A percentile compares a stretch with the other conserved stretches of the same genome.
phyloP scores from a whole-genome alignment of 2,888 invertebrate genomes.

The Drosophila helvetica region DNA sequence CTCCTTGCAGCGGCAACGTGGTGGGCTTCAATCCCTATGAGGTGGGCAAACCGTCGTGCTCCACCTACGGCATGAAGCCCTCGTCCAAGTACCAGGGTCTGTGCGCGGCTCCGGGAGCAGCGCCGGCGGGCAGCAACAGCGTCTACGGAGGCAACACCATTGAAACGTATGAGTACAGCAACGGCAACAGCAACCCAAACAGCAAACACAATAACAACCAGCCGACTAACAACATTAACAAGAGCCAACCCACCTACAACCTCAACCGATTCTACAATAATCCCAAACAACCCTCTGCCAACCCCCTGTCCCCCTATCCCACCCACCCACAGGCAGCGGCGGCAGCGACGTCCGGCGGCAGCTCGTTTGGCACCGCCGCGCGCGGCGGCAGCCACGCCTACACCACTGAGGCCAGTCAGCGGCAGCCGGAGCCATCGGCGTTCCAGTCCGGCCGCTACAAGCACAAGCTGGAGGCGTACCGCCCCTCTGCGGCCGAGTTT shows the following conservation, averaged over 20 bases:
- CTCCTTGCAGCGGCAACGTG: slow-evolving; percentile 88
- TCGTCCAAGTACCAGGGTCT: slow-evolving; percentile 90
- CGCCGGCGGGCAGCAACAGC: slow-evolving; percentile 75
- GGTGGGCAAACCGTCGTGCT: slow-evolving; percentile 90
- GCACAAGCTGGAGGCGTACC: slow-evolving; percentile 79
- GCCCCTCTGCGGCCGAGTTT: slow-evolving; percentile 76
- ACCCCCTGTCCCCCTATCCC: slow-evolving; percentile 69
- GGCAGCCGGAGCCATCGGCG: slow-evolving; percentile 33
- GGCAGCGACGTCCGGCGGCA: slow-evolving; percentile 54
- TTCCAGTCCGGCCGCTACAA: slow-evolving; percentile 54
- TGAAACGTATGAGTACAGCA: slow-evolving; percentile 83
- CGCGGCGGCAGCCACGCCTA: slow-evolving; percentile 70
- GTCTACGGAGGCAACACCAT: slow-evolving; percentile 84
- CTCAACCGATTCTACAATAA: slow-evolving; percentile 84
- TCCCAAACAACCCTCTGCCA: slow-evolving; percentile 76
- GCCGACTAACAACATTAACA: slow-evolving; percentile 86
- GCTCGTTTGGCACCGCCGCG: slow-evolving; percentile 68
- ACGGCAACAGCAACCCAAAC: slow-evolving; percentile 65
- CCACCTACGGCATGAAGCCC: slow-evolving; percentile 88
- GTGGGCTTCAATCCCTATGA: slow-evolving; percentile 90
- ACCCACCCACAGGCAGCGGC: slow-evolving; percentile 83
- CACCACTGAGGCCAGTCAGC: slow-evolving; percentile 69
- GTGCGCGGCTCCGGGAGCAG: slow-evolving; percentile 85
- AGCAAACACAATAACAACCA: slow-evolving; percentile 83
- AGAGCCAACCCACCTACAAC: slow-evolving; percentile 78